Evolutionary conservation across 1,140 invertebrate species (phyloP).

Genomic region (Zaprionus lachaisei): DNA sequence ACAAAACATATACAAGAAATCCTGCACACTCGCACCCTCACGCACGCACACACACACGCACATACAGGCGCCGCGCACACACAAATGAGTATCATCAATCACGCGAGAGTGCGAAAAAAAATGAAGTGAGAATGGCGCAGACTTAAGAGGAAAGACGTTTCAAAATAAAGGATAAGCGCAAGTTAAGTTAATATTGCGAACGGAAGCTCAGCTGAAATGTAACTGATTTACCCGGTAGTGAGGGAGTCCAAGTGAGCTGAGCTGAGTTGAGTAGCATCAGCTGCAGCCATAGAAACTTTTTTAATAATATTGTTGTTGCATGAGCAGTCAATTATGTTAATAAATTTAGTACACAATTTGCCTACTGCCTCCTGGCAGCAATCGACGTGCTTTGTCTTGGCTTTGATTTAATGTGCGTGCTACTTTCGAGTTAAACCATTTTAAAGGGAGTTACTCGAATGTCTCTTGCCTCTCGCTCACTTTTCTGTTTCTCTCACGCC

Average conservation of each 20-base stretch:
- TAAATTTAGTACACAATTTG: slow-evolving; percentile 77
- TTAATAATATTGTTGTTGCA: slow-evolving; percentile 55
- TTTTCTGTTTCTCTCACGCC: not conserved
- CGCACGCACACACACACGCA: slow-evolving; percentile 36
- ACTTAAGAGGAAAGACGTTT: slow-evolving; percentile 1
- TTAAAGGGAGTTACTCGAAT: slow-evolving; percentile 23
- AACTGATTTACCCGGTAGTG: slow-evolving; percentile 51
- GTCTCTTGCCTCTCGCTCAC: not conserved
- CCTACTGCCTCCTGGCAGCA: slow-evolving; percentile 1
- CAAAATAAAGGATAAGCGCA: slow-evolving; percentile 65
- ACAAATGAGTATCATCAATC: slow-evolving; percentile 82
- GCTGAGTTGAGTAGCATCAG: slow-evolving; percentile 38
- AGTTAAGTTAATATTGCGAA: slow-evolving; percentile 63
- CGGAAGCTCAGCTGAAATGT: slow-evolving; percentile 56
- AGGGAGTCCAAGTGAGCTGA: not conserved
- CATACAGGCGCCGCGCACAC: slow-evolving; percentile 38
- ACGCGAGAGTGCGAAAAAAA: slow-evolving; percentile 24
- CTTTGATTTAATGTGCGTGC: slow-evolving; percentile 46
- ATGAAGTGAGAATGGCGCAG: slow-evolving; percentile 26
- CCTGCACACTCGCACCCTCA: slow-evolving; percentile 24
- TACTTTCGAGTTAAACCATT: slow-evolving; percentile 36
- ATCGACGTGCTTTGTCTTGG: slow-evolving; percentile 16
- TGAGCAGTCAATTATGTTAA: slow-evolving; percentile 78
- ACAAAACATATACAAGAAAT: slow-evolving; percentile 14
- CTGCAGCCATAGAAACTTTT: slow-evolving; percentile 64